Conservation (phyloP, 2,113 vertebrate genomes). For the Pagrus major region DNA sequence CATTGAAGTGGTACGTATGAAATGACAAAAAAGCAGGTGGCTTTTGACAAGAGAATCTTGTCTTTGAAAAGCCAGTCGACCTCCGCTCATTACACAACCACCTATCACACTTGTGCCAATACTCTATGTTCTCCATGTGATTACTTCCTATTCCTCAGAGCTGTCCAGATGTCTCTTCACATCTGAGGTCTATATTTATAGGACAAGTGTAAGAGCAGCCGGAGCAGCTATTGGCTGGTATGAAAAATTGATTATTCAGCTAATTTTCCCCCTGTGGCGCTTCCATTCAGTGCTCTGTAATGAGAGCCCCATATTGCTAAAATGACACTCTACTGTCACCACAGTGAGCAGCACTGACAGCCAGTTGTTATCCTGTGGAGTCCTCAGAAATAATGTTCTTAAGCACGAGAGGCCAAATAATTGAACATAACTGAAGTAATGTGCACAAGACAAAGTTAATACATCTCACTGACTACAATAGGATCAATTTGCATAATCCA, state of each 20-base stretch:
- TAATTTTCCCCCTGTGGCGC: slow-evolving; percentile 55
- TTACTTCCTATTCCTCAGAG: slow-evolving; percentile 8
- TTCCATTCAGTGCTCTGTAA: slow-evolving; percentile 29
- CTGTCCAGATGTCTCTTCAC: slow-evolving; percentile 19
- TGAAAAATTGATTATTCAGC: slow-evolving; percentile 56
- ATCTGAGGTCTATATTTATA: slow-evolving; percentile 30
- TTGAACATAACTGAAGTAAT: slow-evolving; percentile 9
- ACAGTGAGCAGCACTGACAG: slow-evolving; percentile 34
- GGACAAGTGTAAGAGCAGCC: background rate
- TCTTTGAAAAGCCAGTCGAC: slow-evolving; percentile 12
- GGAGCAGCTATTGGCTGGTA: slow-evolving; percentile 26
- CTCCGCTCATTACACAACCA: background rate
- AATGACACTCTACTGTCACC: slow-evolving; percentile 38
- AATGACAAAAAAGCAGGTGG: slow-evolving; percentile 2
- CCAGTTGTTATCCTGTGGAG: slow-evolving; percentile 14
- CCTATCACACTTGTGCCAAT: slow-evolving; percentile 4
- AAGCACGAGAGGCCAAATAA: background rate
- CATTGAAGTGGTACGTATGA: background rate
- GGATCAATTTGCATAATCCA: too few relatives aligned
- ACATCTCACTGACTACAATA: too few relatives aligned
- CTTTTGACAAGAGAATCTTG: slow-evolving; percentile 3
- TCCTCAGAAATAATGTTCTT: slow-evolving; percentile 15
- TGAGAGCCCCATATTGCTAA: slow-evolving; percentile 53
- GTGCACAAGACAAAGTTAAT: background rate
- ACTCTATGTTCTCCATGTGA: slow-evolving; percentile 5